phyloP scores from a whole-genome alignment of 2,888 invertebrate species.

The Andrena bicolor region DNA sequence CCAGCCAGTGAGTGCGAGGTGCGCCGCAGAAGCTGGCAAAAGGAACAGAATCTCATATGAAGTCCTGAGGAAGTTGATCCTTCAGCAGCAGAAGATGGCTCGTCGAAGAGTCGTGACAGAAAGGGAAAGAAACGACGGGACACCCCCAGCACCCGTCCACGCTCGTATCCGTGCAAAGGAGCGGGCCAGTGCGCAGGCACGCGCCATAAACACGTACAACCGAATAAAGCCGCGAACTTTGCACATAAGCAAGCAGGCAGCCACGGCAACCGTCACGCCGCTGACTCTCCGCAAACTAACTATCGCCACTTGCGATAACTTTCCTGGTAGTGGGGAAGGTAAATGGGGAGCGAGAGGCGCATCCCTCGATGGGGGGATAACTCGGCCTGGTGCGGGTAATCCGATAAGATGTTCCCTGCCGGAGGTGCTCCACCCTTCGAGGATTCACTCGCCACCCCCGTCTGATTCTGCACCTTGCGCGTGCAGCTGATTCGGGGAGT shows the following conservation, averaged over 20 bases:
- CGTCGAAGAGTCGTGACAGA: neutral
- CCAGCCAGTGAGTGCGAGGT: too few species aligned
- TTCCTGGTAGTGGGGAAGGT: constrained; percentile 43
- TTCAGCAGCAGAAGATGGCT: neutral
- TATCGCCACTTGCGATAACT: constrained; percentile 76
- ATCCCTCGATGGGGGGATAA: constrained; percentile 52
- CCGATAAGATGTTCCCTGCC: constrained; percentile 77
- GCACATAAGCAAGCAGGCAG: constrained; percentile 57
- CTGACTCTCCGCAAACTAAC: constrained; percentile 78
- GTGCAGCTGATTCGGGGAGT: constrained; percentile 27
- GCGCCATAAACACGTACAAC: constrained; percentile 54
- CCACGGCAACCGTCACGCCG: constrained; percentile 65
- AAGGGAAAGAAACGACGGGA: neutral
- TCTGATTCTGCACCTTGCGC: constrained; percentile 43
- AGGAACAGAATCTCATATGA: too few species aligned
- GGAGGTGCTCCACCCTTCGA: constrained; percentile 66
- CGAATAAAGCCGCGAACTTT: constrained; percentile 61
- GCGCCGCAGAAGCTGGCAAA: too few species aligned
- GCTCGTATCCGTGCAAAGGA: constrained; percentile 10
- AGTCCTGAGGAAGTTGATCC: neutral
- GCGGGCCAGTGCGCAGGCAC: constrained; percentile 29
- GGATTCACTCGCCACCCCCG: constrained; percentile 48
- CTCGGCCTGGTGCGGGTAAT: constrained; percentile 68
- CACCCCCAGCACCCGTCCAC: constrained; percentile 2
- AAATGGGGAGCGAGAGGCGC: constrained; percentile 42